Percentiles rank a stretch among this genome's conserved stretches.
These are phyloP conservation scores for Formica aserva DNA, from an alignment of 2,888 invertebrate genomes.

Conservation along the genomic window DNA sequence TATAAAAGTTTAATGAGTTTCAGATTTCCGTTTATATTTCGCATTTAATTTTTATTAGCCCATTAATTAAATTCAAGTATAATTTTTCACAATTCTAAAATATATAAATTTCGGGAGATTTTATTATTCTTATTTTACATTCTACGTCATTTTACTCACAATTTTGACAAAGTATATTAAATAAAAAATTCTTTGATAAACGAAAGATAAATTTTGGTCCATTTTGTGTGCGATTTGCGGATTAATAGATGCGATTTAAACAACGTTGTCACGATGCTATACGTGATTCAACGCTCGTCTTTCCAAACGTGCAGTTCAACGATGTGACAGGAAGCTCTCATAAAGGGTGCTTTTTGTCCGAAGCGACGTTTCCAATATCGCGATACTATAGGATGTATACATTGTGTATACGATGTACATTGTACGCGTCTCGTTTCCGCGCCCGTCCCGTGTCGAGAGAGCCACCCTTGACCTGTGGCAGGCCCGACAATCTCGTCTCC, in stretches of 20 bases:
- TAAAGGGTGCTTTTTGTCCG: slow-evolving; percentile 53
- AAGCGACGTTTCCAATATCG: slow-evolving; percentile 57
- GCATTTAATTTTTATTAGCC: background rate
- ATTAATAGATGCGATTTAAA: slow-evolving; percentile 18
- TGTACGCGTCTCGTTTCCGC: slow-evolving; percentile 53
- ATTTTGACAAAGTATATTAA: background rate
- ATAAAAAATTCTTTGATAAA: background rate
- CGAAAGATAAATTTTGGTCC: background rate
- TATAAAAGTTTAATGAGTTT: background rate
- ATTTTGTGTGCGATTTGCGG: too few species aligned
- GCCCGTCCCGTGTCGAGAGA: slow-evolving; percentile 48
- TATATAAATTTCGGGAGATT: background rate
- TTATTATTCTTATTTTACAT: background rate
- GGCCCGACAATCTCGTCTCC: slow-evolving; percentile 70
- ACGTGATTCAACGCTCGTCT: slow-evolving; percentile 4
- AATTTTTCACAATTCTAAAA: background rate
- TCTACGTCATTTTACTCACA: background rate
- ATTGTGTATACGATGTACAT: slow-evolving; percentile 41
- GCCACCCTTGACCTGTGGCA: slow-evolving; percentile 59
- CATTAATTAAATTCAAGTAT: background rate
- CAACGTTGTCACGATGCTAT: background rate
- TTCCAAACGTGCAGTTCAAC: slow-evolving; percentile 46
- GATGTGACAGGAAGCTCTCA: slow-evolving; percentile 16
- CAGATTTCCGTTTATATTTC: background rate
- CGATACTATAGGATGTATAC: slow-evolving; percentile 25